Percentiles rank a stretch among this genome's conserved stretches.
Evolutionary conservation across 2,888 invertebrate species (phyloP).

Genomic region (Plebejus anna): DNA sequence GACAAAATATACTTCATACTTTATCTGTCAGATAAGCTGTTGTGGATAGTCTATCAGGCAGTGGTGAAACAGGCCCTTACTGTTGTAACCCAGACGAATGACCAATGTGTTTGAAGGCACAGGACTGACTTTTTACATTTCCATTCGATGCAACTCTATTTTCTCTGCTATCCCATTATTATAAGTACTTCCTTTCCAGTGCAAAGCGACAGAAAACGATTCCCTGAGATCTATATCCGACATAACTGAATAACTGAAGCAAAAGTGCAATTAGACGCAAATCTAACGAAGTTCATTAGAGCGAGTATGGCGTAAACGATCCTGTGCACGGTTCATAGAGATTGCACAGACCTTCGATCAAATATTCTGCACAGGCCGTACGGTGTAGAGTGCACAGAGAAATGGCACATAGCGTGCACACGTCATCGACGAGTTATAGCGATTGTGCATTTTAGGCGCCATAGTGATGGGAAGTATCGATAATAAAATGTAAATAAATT

Average conservation of each 20-base stretch:
- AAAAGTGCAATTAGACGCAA: slow-evolving; percentile 27
- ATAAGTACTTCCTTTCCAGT: neutral
- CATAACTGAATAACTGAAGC: slow-evolving; percentile 25
- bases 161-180: too few species aligned
- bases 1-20: too few species aligned
- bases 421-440: neutral
- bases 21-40: too few species aligned
- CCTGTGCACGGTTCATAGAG: slow-evolving; percentile 29
- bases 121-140: too few species aligned
- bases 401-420: neutral
- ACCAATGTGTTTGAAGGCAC: too few species aligned
- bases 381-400: neutral
- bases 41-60: too few species aligned
- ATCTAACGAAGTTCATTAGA: slow-evolving; percentile 32
- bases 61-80: too few species aligned
- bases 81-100: too few species aligned
- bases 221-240: slow-evolving; percentile 1
- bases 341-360: neutral
- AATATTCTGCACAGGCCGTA: neutral
- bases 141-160: too few species aligned
- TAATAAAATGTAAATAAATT: neutral
- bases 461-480: neutral
- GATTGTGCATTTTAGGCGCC: neutral
- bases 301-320: slow-evolving; percentile 36
- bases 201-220: neutral